Base-by-base conservation (phyloP, 2,888 invertebrate genomes). In the Caenorhabditis drosophilae region DNA sequence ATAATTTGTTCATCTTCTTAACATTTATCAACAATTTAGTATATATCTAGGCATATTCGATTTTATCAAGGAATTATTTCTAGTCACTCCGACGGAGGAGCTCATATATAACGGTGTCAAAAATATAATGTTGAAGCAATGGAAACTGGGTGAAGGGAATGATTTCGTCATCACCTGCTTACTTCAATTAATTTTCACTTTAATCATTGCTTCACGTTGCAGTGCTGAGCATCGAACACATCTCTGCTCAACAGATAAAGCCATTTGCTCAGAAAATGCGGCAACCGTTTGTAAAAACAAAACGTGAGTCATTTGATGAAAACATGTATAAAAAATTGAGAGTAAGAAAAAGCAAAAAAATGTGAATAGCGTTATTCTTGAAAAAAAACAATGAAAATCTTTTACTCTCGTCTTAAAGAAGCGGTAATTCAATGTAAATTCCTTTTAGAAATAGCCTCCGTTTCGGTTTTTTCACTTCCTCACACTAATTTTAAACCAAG, bases 211-310 rank as follows among this genome's bases (percentile, higher is more conserved):
- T 36, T 4, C n/a, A 42, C 25, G 23, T 34, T 6, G 18, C 34
- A 54, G 58, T 47, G 48, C 50, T 47, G 64, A 64, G 42, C 64
- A 64, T 51, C 64, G 64, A 22, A 50, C 58, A 6, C 64, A 64
- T 34, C 44, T 58, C 44, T 67, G 63, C 41, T 64, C 60, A 34
- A 60, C 53, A 38, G 67, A 67, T 46, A 67, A 63, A 54, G 60
- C 67, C 42, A 70, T 78, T 27, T 81, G 81, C 73, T 75, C 78
- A n/a, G 77, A 75, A 63, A 80, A 74, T 50, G 72, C 68, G 20
- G 81, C 81, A 38, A 73, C 75, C 31, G 70, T 81, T 47, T 81
- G 81, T 52, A 52, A 74, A 36, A 81, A 81, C 54, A 73, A 75
- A 52, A 81, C 80, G 82, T 81, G 56, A 77, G 80, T 76, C 46